A percentile compares a stretch with the other conserved stretches of the same genome.
Evolutionary conservation across 2,888 invertebrate species (phyloP).

Genomic region (Argyresthia goedartella): DNA sequence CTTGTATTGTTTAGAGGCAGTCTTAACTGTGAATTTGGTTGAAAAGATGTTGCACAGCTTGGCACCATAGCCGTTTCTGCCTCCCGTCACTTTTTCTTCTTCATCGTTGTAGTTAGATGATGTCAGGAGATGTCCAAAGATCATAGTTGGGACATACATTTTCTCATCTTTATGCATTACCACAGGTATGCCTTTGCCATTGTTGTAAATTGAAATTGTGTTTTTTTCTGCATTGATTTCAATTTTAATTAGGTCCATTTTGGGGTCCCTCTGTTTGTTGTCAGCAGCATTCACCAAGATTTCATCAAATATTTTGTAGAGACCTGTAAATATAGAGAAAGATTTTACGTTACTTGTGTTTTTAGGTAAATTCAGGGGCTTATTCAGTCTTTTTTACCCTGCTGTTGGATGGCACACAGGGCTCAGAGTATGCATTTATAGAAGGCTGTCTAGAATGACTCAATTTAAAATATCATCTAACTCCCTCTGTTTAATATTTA

Average conservation of each 20-base stretch:
- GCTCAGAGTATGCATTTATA: too few relatives aligned
- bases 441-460: too few relatives aligned
- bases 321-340: conserved; percentile 43
- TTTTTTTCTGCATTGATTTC: conserved; percentile 91
- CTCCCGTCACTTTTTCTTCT: conserved; percentile 96
- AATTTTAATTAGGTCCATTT: conserved; percentile 92
- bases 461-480: too few relatives aligned
- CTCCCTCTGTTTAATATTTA: too few relatives aligned
- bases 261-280: conserved; percentile 93
- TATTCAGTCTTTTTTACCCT: too few relatives aligned
- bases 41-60: conserved; percentile 99
- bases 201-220: conserved; percentile 94
- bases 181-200: conserved; percentile 97
- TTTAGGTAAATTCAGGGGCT: too few relatives aligned
- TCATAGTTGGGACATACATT: conserved; percentile 99
- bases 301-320: conserved; percentile 99
- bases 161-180: conserved; percentile 98
- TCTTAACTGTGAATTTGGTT: conserved; percentile 95
- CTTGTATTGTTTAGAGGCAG: conserved; percentile 88
- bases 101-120: conserved; percentile 99
- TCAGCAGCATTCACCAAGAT: conserved; percentile 99
- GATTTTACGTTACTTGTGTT: too few relatives aligned
- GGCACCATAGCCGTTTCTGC: conserved; percentile 98
- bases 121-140: conserved; percentile 97
- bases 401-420: too few relatives aligned